These are phyloP conservation scores for Poeciliopsis prolifica DNA, from an alignment of 2,113 vertebrate genomes.

Conservation along the genomic window DNA sequence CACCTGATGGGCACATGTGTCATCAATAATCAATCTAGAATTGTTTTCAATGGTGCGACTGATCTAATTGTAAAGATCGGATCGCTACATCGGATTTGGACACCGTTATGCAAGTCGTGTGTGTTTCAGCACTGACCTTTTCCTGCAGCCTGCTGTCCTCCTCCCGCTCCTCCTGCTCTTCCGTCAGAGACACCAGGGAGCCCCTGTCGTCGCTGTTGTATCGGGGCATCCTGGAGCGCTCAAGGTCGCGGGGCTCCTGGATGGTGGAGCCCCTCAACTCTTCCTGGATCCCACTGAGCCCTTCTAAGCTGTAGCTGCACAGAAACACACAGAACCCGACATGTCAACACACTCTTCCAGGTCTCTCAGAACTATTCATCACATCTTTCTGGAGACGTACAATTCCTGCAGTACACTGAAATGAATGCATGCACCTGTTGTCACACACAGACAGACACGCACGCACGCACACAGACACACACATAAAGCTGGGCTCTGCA, in stretches of 20 bases:
- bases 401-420: background rate
- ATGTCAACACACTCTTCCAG: background rate
- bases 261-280: conserved; percentile 76
- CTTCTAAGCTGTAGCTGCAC: conserved; percentile 94
- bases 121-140: conserved; percentile 74
- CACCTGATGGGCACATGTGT: too few species aligned
- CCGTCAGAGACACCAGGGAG: conserved; percentile 89
- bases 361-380: conserved; percentile 7
- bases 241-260: conserved; percentile 73
- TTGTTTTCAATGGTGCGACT: too few species aligned
- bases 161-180: conserved; percentile 85
- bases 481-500: conserved; percentile 39
- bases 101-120: too few species aligned
- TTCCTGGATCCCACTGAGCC: conserved; percentile 82
- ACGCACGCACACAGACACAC: conserved; percentile 19
- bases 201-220: conserved; percentile 81
- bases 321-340: conserved; percentile 3
- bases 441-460: conserved; percentile 3
- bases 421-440: conserved; percentile 15
- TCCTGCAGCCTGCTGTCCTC: conserved; percentile 75
- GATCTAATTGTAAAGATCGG: too few species aligned
- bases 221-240: conserved; percentile 72
- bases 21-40: too few species aligned
- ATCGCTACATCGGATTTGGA: too few species aligned
- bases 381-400: conserved; percentile 8